Evolutionary conservation across 2,797 vertebrate species (phyloP).

Genomic region (Sebastes taczanowskii): DNA sequence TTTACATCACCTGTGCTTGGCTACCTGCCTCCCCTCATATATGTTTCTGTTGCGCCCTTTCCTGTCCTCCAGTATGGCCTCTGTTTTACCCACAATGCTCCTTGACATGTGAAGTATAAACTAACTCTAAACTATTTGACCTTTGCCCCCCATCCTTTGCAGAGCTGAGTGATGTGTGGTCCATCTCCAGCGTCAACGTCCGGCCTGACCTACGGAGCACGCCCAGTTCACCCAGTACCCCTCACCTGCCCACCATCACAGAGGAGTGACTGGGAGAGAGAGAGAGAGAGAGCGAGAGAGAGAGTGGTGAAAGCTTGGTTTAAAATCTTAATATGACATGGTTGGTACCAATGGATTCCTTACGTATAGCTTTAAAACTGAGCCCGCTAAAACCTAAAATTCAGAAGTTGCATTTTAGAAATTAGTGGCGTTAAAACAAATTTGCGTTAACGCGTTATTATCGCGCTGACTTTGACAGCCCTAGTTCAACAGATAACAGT

Average conservation of each 20-base stretch:
- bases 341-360: no score
- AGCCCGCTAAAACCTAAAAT: no score
- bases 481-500: no score
- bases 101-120: background rate
- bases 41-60: background rate
- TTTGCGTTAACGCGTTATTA: no score
- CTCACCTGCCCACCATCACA: constrained; percentile 80
- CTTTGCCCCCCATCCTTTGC: constrained; percentile 29
- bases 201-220: constrained; percentile 63
- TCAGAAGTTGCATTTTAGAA: no score
- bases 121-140: constrained; percentile 16
- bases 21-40: background rate
- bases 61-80: background rate
- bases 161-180: constrained; percentile 86
- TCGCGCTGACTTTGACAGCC: no score
- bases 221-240: constrained; percentile 54
- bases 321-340: background rate
- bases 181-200: constrained; percentile 77
- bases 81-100: background rate
- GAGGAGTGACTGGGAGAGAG: constrained; percentile 67
- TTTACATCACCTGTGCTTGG: background rate
- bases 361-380: no score
- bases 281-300: background rate
- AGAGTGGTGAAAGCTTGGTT: background rate
- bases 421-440: no score